Conservation (phyloP, 1,140 invertebrate genomes). For the Apolygus lucorum region DNA sequence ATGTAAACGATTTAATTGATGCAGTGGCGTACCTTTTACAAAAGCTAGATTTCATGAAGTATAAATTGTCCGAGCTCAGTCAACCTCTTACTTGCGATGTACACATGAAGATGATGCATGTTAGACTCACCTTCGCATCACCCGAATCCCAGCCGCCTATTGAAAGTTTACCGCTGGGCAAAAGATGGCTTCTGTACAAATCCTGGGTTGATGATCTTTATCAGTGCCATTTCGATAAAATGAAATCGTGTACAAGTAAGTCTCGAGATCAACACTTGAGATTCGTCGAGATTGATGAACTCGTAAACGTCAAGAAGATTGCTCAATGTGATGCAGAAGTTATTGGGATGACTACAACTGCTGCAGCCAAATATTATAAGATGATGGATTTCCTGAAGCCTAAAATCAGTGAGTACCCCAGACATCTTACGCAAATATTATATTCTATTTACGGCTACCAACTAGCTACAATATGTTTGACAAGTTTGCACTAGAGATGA, state of each 20-base stretch:
- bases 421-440: not conserved
- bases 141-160: conserved; percentile 8
- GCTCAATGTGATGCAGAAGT: conserved; percentile 38
- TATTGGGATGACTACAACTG: conserved; percentile 69
- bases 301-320: conserved; percentile 26
- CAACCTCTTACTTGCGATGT: too few species aligned
- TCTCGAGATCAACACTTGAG: conserved; percentile 7
- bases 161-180: not conserved
- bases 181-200: conserved; percentile 27
- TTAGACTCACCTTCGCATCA: too few species aligned
- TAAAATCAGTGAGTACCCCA: conserved; percentile 49
- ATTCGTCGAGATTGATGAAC: conserved; percentile 24
- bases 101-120: too few species aligned
- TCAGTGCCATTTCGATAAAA: not conserved
- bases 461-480: not conserved
- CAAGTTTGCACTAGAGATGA: not conserved
- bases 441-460: not conserved
- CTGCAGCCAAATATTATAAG: conserved; percentile 57
- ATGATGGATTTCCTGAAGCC: conserved; percentile 50
- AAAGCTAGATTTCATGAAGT: too few species aligned
- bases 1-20: too few species aligned
- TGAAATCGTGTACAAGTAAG: not conserved
- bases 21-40: too few species aligned
- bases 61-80: too few species aligned
- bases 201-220: conserved; percentile 17